Percentiles rank a stretch among this genome's conserved stretches.
Evolutionary conservation across 2,888 invertebrate species (phyloP).

Genomic region (Stenolophus ochropezus): DNA sequence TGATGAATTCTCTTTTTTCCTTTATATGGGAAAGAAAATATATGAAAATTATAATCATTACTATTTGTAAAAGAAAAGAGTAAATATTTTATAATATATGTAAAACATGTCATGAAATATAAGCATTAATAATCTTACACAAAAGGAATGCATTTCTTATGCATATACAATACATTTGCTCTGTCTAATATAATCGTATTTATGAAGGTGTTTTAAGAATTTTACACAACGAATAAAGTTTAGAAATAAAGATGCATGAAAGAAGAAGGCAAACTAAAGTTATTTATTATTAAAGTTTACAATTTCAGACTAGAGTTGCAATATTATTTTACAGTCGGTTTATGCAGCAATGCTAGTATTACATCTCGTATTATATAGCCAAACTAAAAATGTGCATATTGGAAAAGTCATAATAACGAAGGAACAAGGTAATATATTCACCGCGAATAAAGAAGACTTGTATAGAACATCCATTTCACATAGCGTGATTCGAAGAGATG

Average conservation of each 20-base stretch:
- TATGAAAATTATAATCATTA: not conserved
- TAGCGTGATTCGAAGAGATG: not conserved
- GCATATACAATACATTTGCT: not conserved
- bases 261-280: not conserved
- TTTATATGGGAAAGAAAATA: not conserved
- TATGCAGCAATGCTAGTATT: slow-evolving; percentile 24
- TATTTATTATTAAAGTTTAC: slow-evolving; percentile 40
- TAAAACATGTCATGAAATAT: not conserved
- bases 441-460: not conserved
- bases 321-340: slow-evolving; percentile 44
- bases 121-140: not conserved
- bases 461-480: not conserved
- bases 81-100: not conserved
- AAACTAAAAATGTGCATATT: slow-evolving; percentile 43
- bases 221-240: slow-evolving; percentile 8
- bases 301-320: slow-evolving; percentile 8
- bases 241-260: slow-evolving; percentile 14
- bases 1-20: not conserved
- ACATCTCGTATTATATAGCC: slow-evolving; percentile 23
- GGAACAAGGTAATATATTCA: slow-evolving; percentile 1
- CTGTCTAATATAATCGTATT: not conserved
- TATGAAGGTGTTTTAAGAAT: not conserved
- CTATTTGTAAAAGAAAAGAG: not conserved
- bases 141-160: not conserved
- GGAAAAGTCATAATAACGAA: slow-evolving; percentile 18